Evolutionary conservation across 2,797 vertebrate species (phyloP), one percentile per base, ranked within the genome.

Genomic region (Fistularia commersonii): DNA sequence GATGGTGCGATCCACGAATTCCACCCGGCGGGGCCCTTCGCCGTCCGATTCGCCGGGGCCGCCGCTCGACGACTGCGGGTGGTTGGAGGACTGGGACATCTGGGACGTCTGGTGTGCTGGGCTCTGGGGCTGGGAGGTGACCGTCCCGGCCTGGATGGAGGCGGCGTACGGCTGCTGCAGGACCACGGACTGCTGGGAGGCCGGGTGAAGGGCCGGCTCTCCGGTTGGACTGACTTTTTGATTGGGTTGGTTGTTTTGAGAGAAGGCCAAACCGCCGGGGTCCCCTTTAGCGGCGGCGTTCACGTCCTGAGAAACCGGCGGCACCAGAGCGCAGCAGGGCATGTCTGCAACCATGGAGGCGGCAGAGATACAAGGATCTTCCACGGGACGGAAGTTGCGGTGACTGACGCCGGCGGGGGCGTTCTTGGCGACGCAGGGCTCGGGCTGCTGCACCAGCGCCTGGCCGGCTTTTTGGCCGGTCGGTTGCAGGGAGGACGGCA

Each of bases 1-100:
- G 55, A 99, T 98, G 0, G 96, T 97, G 64, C 90, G 92, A 82
- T 98, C 96, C 2, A 93, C 92, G 3, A 98, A 98, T 79, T 94
- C 97, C 61, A 96, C 90, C 66, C 93, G 81, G 7, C 86, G 95
- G 0, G 92, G 93, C 0, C 95, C 94, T 74, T 99, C 97, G 0
- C 94, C 86, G 3, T 98, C 96, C 0, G 95, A 97, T 79, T 98
- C 74, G 81, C 9, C 95, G 74, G 84, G 94, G 72, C 6, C 93
- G 79, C 91, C 0, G 79, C 92, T 66, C 2, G 76, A 74, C 0
- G 86, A 59, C 0, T 88, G 83, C 0, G 89, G 91, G 40, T 91
- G 95, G 31, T 68, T 82, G 35, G 71, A 77, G 0, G 85, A 64
- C 0, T 84, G 78, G 8, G 67, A 60, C 51, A 11, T 87, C 48